Evolutionary conservation across 1,140 invertebrate genomes (phyloP).

Genomic region (Goniozus legneri): DNA sequence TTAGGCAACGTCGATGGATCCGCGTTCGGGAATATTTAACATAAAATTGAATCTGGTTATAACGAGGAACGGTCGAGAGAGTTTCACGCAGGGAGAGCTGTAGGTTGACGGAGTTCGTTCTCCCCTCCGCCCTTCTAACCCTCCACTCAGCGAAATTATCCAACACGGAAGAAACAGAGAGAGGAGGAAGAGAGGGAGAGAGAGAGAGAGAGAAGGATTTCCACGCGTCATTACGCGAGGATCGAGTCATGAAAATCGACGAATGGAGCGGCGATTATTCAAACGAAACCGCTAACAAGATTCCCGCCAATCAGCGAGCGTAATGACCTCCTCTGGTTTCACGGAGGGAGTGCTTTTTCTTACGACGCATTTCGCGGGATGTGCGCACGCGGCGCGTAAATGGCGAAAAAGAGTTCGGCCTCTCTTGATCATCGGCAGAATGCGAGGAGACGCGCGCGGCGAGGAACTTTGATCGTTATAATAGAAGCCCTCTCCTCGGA

Average conservation of each 20-base stretch:
- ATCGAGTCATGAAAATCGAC: constrained; percentile 51
- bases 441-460: too few relatives aligned
- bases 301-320: constrained; percentile 47
- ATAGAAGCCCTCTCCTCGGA: too few relatives aligned
- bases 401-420: too few relatives aligned
- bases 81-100: too few relatives aligned
- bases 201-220: constrained; percentile 26
- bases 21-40: constrained; percentile 47
- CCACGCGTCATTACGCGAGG: constrained; percentile 50
- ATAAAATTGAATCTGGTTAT: constrained; percentile 49
- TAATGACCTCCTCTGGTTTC: constrained; percentile 29
- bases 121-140: not conserved
- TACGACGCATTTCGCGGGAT: too few relatives aligned
- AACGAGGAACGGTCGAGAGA: constrained; percentile 44
- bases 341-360: constrained; percentile 14
- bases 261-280: constrained; percentile 48
- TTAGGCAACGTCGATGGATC: constrained; percentile 27
- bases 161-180: constrained; percentile 26
- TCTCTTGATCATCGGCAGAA: too few relatives aligned
- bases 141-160: constrained; percentile 19
- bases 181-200: constrained; percentile 15
- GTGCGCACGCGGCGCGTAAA: too few relatives aligned
- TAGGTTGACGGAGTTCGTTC: not conserved
- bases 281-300: constrained; percentile 53
- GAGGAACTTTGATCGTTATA: too few relatives aligned